phyloP scores from a whole-genome alignment of 2,888 invertebrate species.

The Colletes collaris region DNA sequence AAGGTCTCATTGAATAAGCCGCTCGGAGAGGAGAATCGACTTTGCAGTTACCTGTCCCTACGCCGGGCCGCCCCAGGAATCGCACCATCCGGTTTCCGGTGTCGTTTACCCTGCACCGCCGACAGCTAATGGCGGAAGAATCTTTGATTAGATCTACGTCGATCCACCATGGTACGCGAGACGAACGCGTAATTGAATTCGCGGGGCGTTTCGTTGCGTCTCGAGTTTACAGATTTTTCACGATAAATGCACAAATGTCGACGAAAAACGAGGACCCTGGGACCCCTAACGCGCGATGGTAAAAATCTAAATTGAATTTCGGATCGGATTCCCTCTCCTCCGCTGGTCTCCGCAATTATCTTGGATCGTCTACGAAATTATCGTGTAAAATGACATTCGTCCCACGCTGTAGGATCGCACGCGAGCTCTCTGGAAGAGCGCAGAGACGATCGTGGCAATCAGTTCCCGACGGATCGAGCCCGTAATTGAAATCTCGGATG shows the following conservation, averaged over 20 bases:
- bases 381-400: background rate
- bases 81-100: conserved; percentile 69
- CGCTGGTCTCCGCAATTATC: too few relatives aligned
- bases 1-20: conserved; percentile 74
- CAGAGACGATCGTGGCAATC: conserved; percentile 19
- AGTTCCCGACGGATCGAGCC: conserved; percentile 12
- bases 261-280: too few relatives aligned
- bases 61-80: conserved; percentile 54
- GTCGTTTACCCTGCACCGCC: conserved; percentile 61
- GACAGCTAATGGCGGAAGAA: conserved; percentile 57
- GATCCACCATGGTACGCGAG: conserved; percentile 27
- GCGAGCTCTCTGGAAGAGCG: background rate
- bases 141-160: conserved; percentile 47
- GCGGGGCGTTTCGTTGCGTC: conserved; percentile 22
- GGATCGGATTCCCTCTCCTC: too few relatives aligned
- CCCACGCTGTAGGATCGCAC: background rate
- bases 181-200: conserved; percentile 53
- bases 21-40: conserved; percentile 55
- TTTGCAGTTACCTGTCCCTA: conserved; percentile 38
- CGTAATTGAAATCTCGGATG: conserved; percentile 45
- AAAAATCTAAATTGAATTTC: too few relatives aligned
- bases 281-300: too few relatives aligned
- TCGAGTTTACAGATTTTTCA: background rate
- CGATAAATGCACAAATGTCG: too few relatives aligned
- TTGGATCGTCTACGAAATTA: too few relatives aligned